Evolutionary conservation across 2,797 vertebrate species (phyloP), one percentile per base, ranked within the genome.

Genomic region (Ara ararauna): DNA sequence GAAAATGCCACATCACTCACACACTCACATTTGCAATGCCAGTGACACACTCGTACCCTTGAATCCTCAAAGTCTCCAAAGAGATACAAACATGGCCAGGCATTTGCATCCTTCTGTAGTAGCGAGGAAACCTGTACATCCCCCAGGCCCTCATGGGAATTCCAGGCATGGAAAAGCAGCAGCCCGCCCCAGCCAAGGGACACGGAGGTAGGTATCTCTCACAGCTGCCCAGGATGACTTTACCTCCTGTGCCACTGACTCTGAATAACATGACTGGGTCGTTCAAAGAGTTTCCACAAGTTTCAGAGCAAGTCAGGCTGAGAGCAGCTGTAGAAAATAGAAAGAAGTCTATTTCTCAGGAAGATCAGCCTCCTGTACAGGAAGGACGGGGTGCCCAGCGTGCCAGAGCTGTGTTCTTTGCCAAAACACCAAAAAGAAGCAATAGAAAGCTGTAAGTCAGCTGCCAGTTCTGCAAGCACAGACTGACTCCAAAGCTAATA

Each of bases 301-400:
- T 61, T 79, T 45, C 47, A 79, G 65, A 87, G 85, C 70, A 64
- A 93, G 53, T 68, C 23, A 53, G 80, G 67, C 81, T 62, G 77
- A 66, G 38, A 74, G 86, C 61, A 94, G 88, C 81, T 76, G 79
- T 56, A 81, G 61, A 20, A 65, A 95, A 93, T 42, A 93, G 74
- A 50, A 90, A 81, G 76, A 90, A 65, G 80, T 61, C 84, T 89
- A 23, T 93, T 94, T 90, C 93, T 92, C 93, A 95, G 91, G 83
- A 91, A 96, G 91, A 93, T 87, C 77, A 85, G 84, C 77, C 89
- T 91, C 90, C 87, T 68, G 90, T 14, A 87, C 94, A 91, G 95
- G 96, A 96, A 96, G 94, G 71, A 91, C 51, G 36, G 83, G 23
- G 84, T 47, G 53, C n/a, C 72, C 78, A 61, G 78, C 0, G 9